phyloP scores from a whole-genome alignment of 2,888 invertebrate species.

The Sepioteuthis lessoniana region DNA sequence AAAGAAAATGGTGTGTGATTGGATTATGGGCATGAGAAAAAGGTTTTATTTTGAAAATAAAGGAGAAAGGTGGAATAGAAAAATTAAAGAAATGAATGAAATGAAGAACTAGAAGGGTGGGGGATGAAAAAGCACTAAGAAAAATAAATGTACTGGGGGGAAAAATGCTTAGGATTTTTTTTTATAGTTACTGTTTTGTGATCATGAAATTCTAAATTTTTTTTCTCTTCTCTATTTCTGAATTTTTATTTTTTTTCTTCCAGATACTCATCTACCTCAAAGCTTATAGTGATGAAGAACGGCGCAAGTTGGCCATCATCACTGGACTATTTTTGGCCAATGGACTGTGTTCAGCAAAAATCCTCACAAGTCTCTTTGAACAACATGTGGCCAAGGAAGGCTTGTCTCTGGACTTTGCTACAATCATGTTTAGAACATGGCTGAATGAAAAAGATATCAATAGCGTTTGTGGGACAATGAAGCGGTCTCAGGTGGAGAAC shows the following conservation, averaged over 20 bases:
- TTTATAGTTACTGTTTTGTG: not conserved
- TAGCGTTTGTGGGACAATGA: slow-evolving; percentile 66
- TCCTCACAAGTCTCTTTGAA: slow-evolving; percentile 79
- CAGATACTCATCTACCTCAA: slow-evolving; percentile 86
- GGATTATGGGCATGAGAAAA: too few relatives aligned
- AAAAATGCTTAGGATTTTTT: not conserved
- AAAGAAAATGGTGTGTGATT: too few relatives aligned
- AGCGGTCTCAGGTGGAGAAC: slow-evolving; percentile 68
- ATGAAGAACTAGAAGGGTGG: too few relatives aligned
- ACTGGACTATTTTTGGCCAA: slow-evolving; percentile 95
- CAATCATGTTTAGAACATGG: slow-evolving; percentile 92
- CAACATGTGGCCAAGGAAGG: slow-evolving; percentile 87
- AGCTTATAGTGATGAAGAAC: slow-evolving; percentile 91
- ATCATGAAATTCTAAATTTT: not conserved
- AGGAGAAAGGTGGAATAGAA: too few relatives aligned
- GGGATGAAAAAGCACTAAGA: too few relatives aligned
- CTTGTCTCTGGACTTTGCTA: slow-evolving; percentile 93
- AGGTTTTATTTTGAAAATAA: too few relatives aligned
- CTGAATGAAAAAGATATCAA: slow-evolving; percentile 87
- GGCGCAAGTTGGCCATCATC: slow-evolving; percentile 93
- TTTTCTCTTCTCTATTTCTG: not conserved
- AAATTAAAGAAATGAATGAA: too few relatives aligned
- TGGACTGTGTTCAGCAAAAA: slow-evolving; percentile 90
- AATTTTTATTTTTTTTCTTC: slow-evolving; percentile 47
- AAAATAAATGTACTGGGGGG: too few relatives aligned